A percentile compares a stretch with the other conserved stretches of the same genome.
phyloP scores from a whole-genome alignment of 2,888 invertebrate genomes.

The Plagiodera versicolora region DNA sequence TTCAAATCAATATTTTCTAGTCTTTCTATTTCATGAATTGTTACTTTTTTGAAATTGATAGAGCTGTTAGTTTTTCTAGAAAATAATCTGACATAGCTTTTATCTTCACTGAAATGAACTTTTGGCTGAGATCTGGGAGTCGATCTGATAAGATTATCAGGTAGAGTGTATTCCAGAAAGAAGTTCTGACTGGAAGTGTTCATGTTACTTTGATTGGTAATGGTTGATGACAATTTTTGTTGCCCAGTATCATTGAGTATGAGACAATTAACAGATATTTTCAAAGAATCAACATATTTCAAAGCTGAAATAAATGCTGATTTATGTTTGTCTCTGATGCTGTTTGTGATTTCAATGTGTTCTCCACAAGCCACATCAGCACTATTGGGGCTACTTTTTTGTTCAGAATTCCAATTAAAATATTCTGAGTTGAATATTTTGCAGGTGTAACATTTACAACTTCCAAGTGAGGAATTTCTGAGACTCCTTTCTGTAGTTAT shows the following conservation, averaged over 20 bases:
- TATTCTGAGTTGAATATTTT: conserved; percentile 42
- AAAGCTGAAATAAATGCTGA: conserved; percentile 30
- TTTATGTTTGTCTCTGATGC: conserved; percentile 31
- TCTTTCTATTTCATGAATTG: conserved; percentile 53
- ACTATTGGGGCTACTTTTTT: conserved; percentile 6
- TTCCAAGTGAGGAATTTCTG: conserved; percentile 20
- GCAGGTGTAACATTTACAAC: conserved; percentile 49
- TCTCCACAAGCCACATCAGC: conserved; percentile 1
- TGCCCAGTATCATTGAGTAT: conserved; percentile 55
- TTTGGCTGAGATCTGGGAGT: conserved; percentile 35
- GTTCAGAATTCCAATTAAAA: conserved; percentile 37
- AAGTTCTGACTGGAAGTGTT: conserved; percentile 46
- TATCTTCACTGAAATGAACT: conserved; percentile 49
- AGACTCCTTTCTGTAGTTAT: conserved; percentile 45
- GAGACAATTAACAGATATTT: conserved; percentile 54
- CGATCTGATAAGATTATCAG: conserved; percentile 44
- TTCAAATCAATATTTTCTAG: conserved; percentile 45
- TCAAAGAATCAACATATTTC: conserved; percentile 54
- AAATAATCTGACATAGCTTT: conserved; percentile 49
- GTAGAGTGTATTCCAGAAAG: conserved; percentile 56
- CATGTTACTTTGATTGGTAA: conserved; percentile 21
- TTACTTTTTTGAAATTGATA: conserved; percentile 55
- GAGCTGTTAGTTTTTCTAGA: conserved; percentile 46
- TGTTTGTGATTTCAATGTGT: conserved; percentile 28
- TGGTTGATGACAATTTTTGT: conserved; percentile 47